phyloP scores from a whole-genome alignment of 1,140 invertebrate species.

The Drosophila ercepeae region DNA sequence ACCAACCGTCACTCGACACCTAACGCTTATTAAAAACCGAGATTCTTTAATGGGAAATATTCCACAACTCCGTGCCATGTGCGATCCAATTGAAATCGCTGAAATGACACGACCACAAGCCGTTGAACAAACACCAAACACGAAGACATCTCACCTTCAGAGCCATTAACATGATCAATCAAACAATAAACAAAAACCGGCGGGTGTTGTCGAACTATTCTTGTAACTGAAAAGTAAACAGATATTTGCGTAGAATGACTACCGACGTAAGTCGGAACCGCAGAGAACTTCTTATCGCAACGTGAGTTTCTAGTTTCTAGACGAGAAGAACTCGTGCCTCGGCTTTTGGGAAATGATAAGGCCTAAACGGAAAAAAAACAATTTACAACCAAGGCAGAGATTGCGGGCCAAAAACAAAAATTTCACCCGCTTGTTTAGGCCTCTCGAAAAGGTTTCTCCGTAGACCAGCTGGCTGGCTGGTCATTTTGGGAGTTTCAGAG shows the following conservation, averaged over 20 bases:
- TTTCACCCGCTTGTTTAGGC: not conserved
- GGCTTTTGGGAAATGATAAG: slow-evolving; percentile 11
- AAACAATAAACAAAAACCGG: slow-evolving; percentile 15
- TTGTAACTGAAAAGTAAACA: slow-evolving; percentile 15
- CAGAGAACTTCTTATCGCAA: slow-evolving; percentile 30
- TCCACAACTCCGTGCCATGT: slow-evolving; percentile 2
- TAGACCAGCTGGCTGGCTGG: slow-evolving; percentile 9
- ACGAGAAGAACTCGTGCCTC: slow-evolving; percentile 14
- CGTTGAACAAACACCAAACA: slow-evolving; percentile 12
- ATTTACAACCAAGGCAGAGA: slow-evolving; percentile 7
- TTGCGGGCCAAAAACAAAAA: slow-evolving; percentile 18
- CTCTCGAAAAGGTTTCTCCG: not conserved
- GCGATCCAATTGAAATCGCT: slow-evolving; percentile 20
- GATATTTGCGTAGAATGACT: slow-evolving; percentile 13
- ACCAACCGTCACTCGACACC: not conserved
- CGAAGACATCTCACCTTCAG: slow-evolving; percentile 17
- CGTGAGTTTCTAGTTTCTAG: slow-evolving; percentile 3
- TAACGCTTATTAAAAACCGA: not conserved
- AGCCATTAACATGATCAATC: slow-evolving; percentile 43
- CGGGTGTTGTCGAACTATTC: slow-evolving; percentile 35
- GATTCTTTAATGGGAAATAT: slow-evolving; percentile 17
- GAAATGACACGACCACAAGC: slow-evolving; percentile 21
- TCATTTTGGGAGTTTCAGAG: no score
- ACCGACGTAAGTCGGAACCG: not conserved
- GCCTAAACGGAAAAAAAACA: not conserved